phyloP scores from a whole-genome alignment of 2,113 vertebrate genomes.

The Laticauda colubrina region DNA sequence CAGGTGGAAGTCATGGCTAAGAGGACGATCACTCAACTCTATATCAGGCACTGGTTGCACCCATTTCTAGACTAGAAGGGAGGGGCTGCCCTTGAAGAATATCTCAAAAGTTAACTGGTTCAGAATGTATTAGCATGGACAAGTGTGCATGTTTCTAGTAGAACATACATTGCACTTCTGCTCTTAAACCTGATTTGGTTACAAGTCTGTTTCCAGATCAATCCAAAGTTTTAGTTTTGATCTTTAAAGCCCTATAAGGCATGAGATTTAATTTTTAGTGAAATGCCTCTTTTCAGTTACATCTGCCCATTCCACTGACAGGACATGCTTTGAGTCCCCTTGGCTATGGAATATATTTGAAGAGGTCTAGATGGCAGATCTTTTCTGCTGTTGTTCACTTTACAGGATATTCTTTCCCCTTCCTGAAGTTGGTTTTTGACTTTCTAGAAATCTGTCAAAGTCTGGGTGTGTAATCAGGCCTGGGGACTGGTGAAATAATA shows the following conservation, averaged over 20 bases:
- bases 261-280: neutral
- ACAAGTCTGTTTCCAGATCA: too few relatives aligned
- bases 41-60: neutral
- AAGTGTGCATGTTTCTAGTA: too few relatives aligned
- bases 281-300: neutral
- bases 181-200: too few relatives aligned
- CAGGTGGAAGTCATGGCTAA: neutral
- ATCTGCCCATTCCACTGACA: neutral
- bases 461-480: neutral
- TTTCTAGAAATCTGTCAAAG: neutral
- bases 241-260: neutral
- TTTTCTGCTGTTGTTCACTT: neutral
- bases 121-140: too few relatives aligned
- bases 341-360: neutral
- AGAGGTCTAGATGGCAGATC: neutral
- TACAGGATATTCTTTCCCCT: neutral
- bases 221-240: neutral
- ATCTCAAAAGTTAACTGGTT: too few relatives aligned
- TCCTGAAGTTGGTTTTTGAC: neutral
- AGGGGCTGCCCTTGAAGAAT: too few relatives aligned
- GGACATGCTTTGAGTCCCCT: neutral
- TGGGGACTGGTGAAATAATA: too few relatives aligned
- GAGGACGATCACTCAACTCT: neutral
- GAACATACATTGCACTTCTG: too few relatives aligned
- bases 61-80: too few relatives aligned